Conservation (phyloP, 2,888 invertebrate species). For the Hypomecis punctinalis region DNA sequence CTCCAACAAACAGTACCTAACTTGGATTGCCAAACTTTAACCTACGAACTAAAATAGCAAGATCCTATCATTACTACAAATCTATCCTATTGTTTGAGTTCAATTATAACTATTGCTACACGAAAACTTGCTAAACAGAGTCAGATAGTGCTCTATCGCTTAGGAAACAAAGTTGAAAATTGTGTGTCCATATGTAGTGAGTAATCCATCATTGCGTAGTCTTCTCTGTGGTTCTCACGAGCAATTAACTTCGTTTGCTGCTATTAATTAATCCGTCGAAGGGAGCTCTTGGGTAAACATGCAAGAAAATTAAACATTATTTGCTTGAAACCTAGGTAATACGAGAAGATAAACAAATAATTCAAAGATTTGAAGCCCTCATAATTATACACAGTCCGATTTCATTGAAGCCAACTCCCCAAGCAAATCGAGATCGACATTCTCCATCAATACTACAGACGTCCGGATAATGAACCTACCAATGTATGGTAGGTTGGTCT, state of each 20-base stretch:
- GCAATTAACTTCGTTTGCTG: constrained; percentile 66
- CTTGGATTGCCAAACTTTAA: constrained; percentile 22
- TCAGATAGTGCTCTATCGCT: constrained; percentile 29
- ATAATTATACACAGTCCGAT: too few species aligned
- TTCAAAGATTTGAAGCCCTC: not conserved
- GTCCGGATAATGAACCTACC: too few species aligned
- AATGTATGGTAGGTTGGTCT: too few species aligned
- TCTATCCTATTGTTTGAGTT: constrained; percentile 38
- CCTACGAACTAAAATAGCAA: constrained; percentile 20
- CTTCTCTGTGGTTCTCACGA: constrained; percentile 52
- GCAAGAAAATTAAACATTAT: constrained; percentile 58
- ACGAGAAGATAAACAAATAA: constrained; percentile 7
- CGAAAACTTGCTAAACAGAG: constrained; percentile 23
- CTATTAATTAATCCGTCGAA: constrained; percentile 65
- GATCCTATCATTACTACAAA: constrained; percentile 34
- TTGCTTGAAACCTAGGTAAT: constrained; percentile 48
- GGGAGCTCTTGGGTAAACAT: constrained; percentile 56
- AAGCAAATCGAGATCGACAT: too few species aligned
- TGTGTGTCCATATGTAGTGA: constrained; percentile 36
- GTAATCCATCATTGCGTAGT: constrained; percentile 52
- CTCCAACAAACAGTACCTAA: not conserved
- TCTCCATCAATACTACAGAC: too few species aligned
- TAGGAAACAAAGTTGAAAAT: constrained; percentile 43
- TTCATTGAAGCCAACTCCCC: too few species aligned
- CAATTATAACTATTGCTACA: constrained; percentile 36